A percentile compares a stretch with the other conserved stretches of the same genome.
These are phyloP conservation scores for Heliconius melpomene DNA, from an alignment of 1,140 invertebrate species.

Conservation along the genomic window DNA sequence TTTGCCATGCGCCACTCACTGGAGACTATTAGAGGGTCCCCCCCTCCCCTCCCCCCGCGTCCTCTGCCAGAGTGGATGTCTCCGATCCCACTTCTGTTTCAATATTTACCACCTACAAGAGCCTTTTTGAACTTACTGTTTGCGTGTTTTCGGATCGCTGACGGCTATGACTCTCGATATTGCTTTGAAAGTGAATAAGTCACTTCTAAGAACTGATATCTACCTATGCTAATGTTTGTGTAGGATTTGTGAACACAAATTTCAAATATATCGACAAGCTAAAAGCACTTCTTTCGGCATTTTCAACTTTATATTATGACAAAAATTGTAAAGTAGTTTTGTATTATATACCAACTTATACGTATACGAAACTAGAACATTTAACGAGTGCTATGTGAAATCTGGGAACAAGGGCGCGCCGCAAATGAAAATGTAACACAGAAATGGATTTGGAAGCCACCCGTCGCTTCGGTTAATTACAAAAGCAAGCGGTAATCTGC, in stretches of 20 bases:
- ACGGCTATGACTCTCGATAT: slow-evolving; percentile 73
- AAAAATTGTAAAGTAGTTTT: slow-evolving; percentile 23
- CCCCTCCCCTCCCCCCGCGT: slow-evolving; percentile 46
- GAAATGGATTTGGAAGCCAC: slow-evolving; percentile 80
- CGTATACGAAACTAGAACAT: slow-evolving; percentile 51
- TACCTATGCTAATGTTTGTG: slow-evolving; percentile 46
- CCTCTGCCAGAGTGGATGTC: slow-evolving; percentile 59
- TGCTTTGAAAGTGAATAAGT: slow-evolving; percentile 75
- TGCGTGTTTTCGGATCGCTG: slow-evolving; percentile 78
- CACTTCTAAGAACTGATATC: slow-evolving; percentile 62
- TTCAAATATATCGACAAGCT: slow-evolving; percentile 41
- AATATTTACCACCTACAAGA: slow-evolving; percentile 79
- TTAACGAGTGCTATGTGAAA: slow-evolving; percentile 67
- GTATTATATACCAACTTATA: slow-evolving; percentile 35
- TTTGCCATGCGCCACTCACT: slow-evolving; percentile 71
- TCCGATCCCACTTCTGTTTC: slow-evolving; percentile 78
- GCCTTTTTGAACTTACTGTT: slow-evolving; percentile 80
- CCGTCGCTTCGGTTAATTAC: slow-evolving; percentile 80
- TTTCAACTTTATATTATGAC: slow-evolving; percentile 31
- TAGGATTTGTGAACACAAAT: slow-evolving; percentile 47
- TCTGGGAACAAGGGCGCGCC: slow-evolving; percentile 62
- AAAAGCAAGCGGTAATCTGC: slow-evolving; percentile 81
- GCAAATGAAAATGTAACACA: slow-evolving; percentile 81
- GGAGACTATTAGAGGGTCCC: slow-evolving; percentile 73
- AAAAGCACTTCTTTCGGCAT: slow-evolving; percentile 27